Evolutionary conservation across 2,113 vertebrate genomes (phyloP).

Genomic region (Eonycteris spelaea): DNA sequence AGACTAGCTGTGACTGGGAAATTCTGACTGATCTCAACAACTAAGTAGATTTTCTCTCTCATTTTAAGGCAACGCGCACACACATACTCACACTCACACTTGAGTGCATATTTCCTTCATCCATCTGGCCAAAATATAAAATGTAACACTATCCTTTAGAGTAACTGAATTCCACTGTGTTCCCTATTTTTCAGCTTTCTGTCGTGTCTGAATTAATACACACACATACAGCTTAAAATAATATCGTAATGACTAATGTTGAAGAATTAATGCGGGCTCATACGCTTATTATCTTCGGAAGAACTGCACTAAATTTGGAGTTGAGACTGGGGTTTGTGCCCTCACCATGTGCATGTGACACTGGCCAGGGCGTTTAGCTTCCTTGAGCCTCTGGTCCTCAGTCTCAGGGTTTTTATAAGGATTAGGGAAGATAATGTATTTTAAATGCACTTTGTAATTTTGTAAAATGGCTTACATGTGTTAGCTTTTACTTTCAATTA

Average conservation of each 20-base stretch:
- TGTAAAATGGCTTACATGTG: neutral
- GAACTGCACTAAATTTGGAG: neutral
- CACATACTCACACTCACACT: neutral
- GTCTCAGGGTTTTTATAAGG: neutral
- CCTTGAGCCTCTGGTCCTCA: neutral
- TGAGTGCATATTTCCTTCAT: neutral
- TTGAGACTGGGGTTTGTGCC: neutral
- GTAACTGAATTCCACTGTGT: neutral
- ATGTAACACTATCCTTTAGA: neutral
- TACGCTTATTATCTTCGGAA: neutral
- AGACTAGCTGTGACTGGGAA: neutral
- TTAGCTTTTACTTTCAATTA: constrained; percentile 30
- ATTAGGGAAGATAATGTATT: constrained; percentile 23
- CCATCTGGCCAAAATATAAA: neutral
- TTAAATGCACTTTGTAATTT: constrained; percentile 33
- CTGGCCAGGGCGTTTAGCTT: neutral
- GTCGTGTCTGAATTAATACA: neutral
- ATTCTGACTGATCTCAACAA: neutral
- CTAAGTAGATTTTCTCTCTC: fast-evolving
- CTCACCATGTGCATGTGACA: neutral
- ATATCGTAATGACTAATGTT: neutral
- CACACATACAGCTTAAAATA: neutral
- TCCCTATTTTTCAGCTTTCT: neutral
- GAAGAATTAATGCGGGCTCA: neutral
- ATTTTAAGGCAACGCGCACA: neutral